Evolutionary conservation across 2,888 invertebrate genomes (phyloP), one percentile per base, ranked within the genome.

Genomic region (Cerastis rubricosa): DNA sequence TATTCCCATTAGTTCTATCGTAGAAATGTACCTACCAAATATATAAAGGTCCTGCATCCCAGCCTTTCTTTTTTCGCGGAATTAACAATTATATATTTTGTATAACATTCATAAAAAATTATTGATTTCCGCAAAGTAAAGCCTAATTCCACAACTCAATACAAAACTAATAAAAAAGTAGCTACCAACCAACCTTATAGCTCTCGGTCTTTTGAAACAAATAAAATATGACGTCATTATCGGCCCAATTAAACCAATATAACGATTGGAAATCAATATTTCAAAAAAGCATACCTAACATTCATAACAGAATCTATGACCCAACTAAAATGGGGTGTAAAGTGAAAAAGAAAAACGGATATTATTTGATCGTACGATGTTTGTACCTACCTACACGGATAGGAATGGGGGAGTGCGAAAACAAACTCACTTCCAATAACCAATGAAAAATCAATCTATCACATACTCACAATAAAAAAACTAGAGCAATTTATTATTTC

Each of bases 391-490:
- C n/a, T n/a, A n/a, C 85, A 74, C 74, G 88, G 90, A 87, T 88
- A 88, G 89, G 81, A 86, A 81, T 81, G 86, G 81, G 86, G 87
- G 85, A 81, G 74, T 78, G 83, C 85, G 88, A 89, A 91, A 91
- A 90, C 89, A 92, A 92, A 90, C 90, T 90, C 88, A 86, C 89
- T 89, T 81, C 89, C 89, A 88, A 90, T 92, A 90, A 90, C 92
- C 89, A 91, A 93, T 93, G 90, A 91, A 92, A 93, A 93, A 92
- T 91, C 91, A 93, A 93, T 93, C 90, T 87, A 91, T 94, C 93
- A 92, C 89, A 89, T 87, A 87, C n/a, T n/a, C n/a, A n/a, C 86
- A 90, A 93, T 93, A 92, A 90, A 93, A 93, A 90, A 90, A 88
- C 86, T 87, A 89, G 86, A 86, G 86, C 84, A 87, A 86, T 89